A percentile compares a stretch with the other conserved stretches of the same genome.
phyloP scores from a whole-genome alignment of 2,113 vertebrate species.

The Embiotoca jacksoni region DNA sequence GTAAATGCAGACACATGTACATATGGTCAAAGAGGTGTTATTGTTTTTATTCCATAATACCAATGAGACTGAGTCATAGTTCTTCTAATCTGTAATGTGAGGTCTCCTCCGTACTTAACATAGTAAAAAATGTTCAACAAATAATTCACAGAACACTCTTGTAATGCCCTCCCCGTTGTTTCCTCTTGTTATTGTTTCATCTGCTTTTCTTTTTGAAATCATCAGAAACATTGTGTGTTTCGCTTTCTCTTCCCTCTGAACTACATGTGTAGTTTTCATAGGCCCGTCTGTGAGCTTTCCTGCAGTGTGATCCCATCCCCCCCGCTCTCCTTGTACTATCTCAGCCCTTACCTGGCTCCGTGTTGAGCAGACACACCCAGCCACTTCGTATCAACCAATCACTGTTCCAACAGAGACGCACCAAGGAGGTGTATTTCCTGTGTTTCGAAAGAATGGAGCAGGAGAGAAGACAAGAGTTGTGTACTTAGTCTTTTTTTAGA shows the following conservation, averaged over 20 bases:
- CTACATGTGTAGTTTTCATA: conserved; percentile 44
- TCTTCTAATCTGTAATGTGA: conserved; percentile 4
- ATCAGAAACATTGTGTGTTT: conserved; percentile 5
- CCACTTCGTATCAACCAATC: conserved; percentile 76
- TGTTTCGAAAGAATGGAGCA: conserved; percentile 67
- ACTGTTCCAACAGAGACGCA: conserved; percentile 45
- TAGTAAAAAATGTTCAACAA: conserved; percentile 37
- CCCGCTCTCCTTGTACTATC: conserved; percentile 57
- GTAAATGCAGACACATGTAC: neutral
- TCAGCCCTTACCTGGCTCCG: conserved; percentile 73
- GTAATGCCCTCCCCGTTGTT: neutral
- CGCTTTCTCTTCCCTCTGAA: conserved; percentile 4
- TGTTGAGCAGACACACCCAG: conserved; percentile 80
- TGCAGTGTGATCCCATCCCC: conserved; percentile 29
- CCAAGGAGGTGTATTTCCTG: conserved; percentile 83
- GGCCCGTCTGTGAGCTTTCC: conserved; percentile 19
- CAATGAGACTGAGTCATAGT: neutral
- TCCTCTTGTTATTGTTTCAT: conserved; percentile 48
- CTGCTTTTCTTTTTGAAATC: neutral
- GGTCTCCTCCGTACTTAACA: neutral
- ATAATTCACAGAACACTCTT: conserved; percentile 17
- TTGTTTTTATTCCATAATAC: neutral
- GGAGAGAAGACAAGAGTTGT: conserved; percentile 54
- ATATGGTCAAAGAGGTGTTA: neutral
- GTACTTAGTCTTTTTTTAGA: conserved; percentile 29